phyloP scores from a whole-genome alignment of 1,140 invertebrate species.

The Galleria mellonella region DNA sequence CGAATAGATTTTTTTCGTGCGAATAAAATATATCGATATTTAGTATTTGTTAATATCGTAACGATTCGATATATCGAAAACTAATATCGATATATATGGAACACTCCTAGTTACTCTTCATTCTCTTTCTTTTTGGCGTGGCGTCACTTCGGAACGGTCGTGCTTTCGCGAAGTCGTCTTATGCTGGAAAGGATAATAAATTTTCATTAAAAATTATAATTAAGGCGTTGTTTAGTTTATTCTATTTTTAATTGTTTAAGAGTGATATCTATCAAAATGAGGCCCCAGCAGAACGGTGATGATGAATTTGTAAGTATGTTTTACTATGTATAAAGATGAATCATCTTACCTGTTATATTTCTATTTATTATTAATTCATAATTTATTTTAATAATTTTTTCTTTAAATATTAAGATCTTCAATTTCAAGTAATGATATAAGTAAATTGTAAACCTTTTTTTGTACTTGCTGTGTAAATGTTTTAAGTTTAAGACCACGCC shows the following conservation, averaged over 20 bases:
- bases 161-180: conserved; percentile 6
- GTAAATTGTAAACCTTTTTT: too few relatives aligned
- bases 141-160: conserved; percentile 33
- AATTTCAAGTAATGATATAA: too few relatives aligned
- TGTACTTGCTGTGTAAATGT: too few relatives aligned
- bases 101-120: not conserved
- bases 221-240: not conserved
- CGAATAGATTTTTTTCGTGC: too few relatives aligned
- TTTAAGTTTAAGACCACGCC: conserved; percentile 11
- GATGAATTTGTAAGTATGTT: conserved; percentile 60
- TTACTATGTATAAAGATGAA: conserved; percentile 1
- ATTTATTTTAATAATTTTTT: too few relatives aligned
- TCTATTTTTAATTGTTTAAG: not conserved
- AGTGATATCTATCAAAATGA: conserved; percentile 32
- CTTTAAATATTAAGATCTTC: too few relatives aligned
- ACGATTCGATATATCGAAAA: too few relatives aligned
- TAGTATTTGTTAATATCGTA: too few relatives aligned
- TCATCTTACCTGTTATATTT: too few relatives aligned
- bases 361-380: not conserved
- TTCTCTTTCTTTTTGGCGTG: conserved; percentile 60
- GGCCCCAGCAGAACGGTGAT: conserved; percentile 60
- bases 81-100: too few relatives aligned
- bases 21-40: too few relatives aligned
- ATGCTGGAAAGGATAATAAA: not conserved
- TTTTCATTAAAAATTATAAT: too few relatives aligned